Percentiles rank a stretch among this genome's conserved stretches.
These are phyloP conservation scores for Centropyge bicolor DNA, from an alignment of 2,797 vertebrate genomes.

Conservation along the genomic window DNA sequence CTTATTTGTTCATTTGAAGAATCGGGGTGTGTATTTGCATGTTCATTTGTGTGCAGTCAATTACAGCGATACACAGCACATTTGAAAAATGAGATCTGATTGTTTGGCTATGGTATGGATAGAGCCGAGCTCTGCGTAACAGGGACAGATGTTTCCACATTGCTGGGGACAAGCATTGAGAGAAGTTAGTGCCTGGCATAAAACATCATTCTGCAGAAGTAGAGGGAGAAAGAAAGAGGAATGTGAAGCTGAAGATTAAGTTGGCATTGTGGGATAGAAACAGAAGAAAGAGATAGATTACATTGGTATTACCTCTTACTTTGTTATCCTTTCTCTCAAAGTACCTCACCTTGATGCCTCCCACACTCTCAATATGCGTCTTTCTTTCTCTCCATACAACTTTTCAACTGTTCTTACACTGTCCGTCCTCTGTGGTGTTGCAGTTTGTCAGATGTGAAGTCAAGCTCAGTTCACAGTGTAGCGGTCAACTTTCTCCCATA, in stretches of 20 bases:
- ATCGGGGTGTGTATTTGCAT: conserved; percentile 39
- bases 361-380: conserved; percentile 14
- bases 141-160: conserved; percentile 56
- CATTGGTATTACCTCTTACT: conserved; percentile 17
- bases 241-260: conserved; percentile 30
- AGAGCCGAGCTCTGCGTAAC: conserved; percentile 15
- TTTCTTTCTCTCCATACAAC: background rate
- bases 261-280: conserved; percentile 34
- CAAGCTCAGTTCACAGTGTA: conserved; percentile 40
- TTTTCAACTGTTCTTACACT: conserved; percentile 1
- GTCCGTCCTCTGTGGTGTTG: conserved; percentile 10
- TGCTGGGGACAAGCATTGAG: conserved; percentile 18
- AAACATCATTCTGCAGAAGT: conserved; percentile 38
- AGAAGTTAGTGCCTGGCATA: conserved; percentile 32
- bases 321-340: conserved; percentile 26
- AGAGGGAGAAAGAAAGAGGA: conserved; percentile 8
- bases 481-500: conserved; percentile 44
- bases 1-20: conserved; percentile 47
- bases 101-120: conserved; percentile 29
- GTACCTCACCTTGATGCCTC: conserved; percentile 12
- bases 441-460: conserved; percentile 36
- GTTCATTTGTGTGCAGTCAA: conserved; percentile 35
- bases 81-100: conserved; percentile 53
- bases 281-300: conserved; percentile 18
- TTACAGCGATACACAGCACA: conserved; percentile 35